Conservation (phyloP, 2,888 invertebrate species). For the Eulithis testata region DNA sequence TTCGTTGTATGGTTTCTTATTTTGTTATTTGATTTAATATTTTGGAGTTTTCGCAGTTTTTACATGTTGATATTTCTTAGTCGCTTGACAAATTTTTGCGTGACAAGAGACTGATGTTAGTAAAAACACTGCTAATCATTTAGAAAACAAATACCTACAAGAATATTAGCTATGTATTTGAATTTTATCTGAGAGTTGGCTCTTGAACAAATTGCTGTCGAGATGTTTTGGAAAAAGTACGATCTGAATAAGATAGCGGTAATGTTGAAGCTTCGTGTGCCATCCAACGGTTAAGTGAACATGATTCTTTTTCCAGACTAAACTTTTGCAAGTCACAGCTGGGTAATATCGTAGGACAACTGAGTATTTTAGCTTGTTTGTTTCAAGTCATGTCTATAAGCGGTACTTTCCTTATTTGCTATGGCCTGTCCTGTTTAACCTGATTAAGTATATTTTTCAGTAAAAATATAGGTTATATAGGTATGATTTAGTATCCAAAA, state of each 20-base stretch:
- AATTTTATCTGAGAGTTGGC: conserved; percentile 10
- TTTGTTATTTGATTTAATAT: conserved; percentile 5
- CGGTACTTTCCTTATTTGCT: too few relatives aligned
- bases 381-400: too few relatives aligned
- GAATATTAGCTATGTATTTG: neutral
- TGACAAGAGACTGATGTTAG: too few relatives aligned
- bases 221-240: conserved; percentile 18
- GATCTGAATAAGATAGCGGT: conserved; percentile 33
- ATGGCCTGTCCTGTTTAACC: too few relatives aligned
- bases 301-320: conserved; percentile 27
- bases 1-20: conserved; percentile 15
- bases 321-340: conserved; percentile 12
- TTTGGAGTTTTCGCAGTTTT: neutral
- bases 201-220: conserved; percentile 21
- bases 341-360: conserved; percentile 2
- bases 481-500: too few relatives aligned
- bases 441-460: too few relatives aligned
- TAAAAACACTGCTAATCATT: neutral
- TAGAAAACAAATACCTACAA: conserved; percentile 6
- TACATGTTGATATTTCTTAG: too few relatives aligned
- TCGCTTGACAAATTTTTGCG: too few relatives aligned
- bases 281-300: conserved; percentile 32
- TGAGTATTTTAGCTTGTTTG: conserved; percentile 1
- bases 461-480: too few relatives aligned
- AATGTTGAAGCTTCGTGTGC: conserved; percentile 21